Conservation (phyloP, 1,140 invertebrate species). For the Pseudomyrmex flavicornis region DNA sequence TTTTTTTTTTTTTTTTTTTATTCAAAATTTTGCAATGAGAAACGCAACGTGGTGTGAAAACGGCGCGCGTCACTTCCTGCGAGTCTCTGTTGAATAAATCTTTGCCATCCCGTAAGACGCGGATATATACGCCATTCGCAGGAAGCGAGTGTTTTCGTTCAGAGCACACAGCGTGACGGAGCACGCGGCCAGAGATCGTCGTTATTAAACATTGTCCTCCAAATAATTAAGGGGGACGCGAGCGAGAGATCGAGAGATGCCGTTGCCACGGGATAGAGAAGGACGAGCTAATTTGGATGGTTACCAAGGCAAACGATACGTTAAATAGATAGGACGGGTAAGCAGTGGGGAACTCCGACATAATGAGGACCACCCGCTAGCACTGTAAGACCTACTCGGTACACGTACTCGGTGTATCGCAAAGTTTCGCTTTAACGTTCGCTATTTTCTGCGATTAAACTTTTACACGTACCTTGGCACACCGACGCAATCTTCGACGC, state of each 20-base stretch:
- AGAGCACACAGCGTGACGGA: conserved; percentile 33
- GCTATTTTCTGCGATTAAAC: conserved; percentile 6
- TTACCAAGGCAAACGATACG: conserved; percentile 86
- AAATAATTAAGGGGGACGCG: conserved; percentile 79
- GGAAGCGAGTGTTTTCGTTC: conserved; percentile 70
- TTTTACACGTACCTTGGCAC: neutral
- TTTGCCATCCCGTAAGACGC: neutral
- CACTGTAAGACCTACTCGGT: conserved; percentile 76
- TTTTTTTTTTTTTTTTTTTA: no score
- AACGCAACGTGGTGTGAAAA: no score
- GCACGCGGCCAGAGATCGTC: conserved; percentile 11
- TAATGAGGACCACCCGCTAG: conserved; percentile 85
- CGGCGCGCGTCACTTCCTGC: neutral
- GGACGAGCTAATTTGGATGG: conserved; percentile 84
- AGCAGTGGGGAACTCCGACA: conserved; percentile 78
- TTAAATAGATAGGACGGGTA: conserved; percentile 85
- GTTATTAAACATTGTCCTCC: conserved; percentile 80
- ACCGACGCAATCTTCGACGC: neutral
- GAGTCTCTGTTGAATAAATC: neutral
- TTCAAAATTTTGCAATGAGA: no score
- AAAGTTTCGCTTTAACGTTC: conserved; percentile 51
- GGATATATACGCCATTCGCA: conserved; percentile 16
- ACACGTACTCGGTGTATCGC: conserved; percentile 76
- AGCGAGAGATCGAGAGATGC: conserved; percentile 65
- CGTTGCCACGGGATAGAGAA: conserved; percentile 64